Evolutionary conservation across 1,140 invertebrate species (phyloP).

Genomic region (Carcinoscorpius rotundicauda): DNA sequence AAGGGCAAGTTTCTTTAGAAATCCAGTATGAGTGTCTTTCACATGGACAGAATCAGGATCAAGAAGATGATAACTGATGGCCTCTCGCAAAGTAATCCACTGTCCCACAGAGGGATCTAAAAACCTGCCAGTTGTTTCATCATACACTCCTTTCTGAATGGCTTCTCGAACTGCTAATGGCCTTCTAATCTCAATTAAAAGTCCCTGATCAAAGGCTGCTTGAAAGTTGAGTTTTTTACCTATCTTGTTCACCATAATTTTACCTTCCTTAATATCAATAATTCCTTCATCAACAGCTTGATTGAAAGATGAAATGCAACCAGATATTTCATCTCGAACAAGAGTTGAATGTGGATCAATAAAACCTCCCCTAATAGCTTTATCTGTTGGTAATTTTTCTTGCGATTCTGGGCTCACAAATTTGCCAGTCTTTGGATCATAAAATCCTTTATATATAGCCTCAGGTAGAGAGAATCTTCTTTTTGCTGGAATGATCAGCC

Average conservation of each 20-base stretch:
- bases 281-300: constrained; percentile 57
- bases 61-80: constrained; percentile 57
- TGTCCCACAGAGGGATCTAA: constrained; percentile 62
- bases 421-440: constrained; percentile 43
- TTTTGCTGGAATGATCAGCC: constrained; percentile 65
- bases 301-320: too few relatives aligned
- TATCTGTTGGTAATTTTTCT: constrained; percentile 58
- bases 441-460: constrained; percentile 62
- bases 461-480: constrained; percentile 69
- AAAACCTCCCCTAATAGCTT: constrained; percentile 60
- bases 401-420: constrained; percentile 50
- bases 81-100: constrained; percentile 57
- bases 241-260: constrained; percentile 41
- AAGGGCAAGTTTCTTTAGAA: constrained; percentile 56
- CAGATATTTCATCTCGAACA: constrained; percentile 41
- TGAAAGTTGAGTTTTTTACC: constrained; percentile 55
- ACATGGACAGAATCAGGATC: constrained; percentile 71
- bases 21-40: constrained; percentile 59
- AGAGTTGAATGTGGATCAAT: constrained; percentile 67
- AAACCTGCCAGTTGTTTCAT: constrained; percentile 58
- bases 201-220: constrained; percentile 71
- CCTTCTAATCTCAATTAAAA: constrained; percentile 61
- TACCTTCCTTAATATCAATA: constrained; percentile 61
- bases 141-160: constrained; percentile 65
- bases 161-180: constrained; percentile 76